phyloP scores from a whole-genome alignment of 2,888 invertebrate genomes.

The Apotomis betuletana region DNA sequence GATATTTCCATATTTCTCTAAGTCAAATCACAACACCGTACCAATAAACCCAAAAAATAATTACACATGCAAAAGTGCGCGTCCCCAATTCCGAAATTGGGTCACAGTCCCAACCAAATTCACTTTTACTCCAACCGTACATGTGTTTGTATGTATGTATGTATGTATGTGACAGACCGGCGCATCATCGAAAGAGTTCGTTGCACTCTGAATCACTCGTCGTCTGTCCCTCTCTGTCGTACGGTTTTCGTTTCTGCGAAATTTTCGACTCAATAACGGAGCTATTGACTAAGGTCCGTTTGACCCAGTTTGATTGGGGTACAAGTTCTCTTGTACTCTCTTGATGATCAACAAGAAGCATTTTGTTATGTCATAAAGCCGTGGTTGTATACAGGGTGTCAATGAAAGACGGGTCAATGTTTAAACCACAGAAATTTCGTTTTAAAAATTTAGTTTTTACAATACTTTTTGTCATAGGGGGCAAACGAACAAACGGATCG shows the following conservation, averaged over 20 bases:
- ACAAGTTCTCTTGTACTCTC: neutral
- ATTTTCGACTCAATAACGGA: conserved; percentile 4
- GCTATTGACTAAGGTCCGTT: conserved; percentile 4
- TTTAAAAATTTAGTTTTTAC: no score
- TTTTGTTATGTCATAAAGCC: neutral
- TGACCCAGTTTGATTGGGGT: conserved; percentile 1
- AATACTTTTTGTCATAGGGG: no score
- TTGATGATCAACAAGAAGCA: conserved; percentile 1
- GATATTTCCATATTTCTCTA: no score
- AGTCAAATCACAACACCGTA: no score
- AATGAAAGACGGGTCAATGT: no score
- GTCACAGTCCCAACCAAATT: conserved; percentile 4
- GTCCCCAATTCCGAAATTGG: neutral
- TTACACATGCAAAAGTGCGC: neutral
- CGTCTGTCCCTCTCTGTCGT: conserved; percentile 17
- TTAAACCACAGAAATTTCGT: no score
- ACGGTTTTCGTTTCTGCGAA: conserved; percentile 22
- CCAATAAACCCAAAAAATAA: no score
- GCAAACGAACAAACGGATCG: no score
- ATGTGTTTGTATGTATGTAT: conserved; percentile 6
- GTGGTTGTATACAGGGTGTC: no score
- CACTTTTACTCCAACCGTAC: conserved; percentile 28
- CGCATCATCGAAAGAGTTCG: conserved; percentile 41
- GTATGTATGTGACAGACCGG: conserved; percentile 24
- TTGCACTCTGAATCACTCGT: conserved; percentile 38